Evolutionary conservation across 2,797 vertebrate genomes (phyloP).

Genomic region (Craterocephalus amniculus): DNA sequence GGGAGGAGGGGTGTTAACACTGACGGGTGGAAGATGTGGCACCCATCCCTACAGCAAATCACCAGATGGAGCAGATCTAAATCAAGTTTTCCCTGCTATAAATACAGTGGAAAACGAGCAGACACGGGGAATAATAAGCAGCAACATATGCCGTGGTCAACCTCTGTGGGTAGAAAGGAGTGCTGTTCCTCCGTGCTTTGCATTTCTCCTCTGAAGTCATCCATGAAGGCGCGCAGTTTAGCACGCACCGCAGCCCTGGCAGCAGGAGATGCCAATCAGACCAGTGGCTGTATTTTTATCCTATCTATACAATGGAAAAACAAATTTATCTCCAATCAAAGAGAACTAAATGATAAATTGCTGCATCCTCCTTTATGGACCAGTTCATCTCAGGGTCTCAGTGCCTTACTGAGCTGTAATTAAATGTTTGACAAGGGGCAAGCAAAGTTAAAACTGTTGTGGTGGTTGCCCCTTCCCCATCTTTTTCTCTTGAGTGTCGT

Average conservation of each 20-base stretch:
- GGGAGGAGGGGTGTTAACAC: conserved; percentile 22
- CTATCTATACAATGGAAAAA: conserved; percentile 42
- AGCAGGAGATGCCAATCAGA: conserved; percentile 59
- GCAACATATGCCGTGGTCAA: conserved; percentile 70
- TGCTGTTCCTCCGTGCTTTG: conserved; percentile 62
- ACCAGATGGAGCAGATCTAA: conserved; percentile 80
- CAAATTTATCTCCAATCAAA: conserved; percentile 43
- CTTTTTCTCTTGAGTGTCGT: conserved; percentile 45
- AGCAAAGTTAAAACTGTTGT: conserved; percentile 53
- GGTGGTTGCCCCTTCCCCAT: not conserved
- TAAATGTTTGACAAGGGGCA: conserved; percentile 50
- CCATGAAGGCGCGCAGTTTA: conserved; percentile 73
- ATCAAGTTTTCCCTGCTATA: conserved; percentile 74
- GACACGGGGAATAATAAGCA: conserved; percentile 65
- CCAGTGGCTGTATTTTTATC: conserved; percentile 39
- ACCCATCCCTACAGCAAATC: conserved; percentile 64
- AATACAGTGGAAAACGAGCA: conserved; percentile 76
- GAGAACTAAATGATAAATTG: conserved; percentile 45
- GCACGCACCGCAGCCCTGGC: conserved; percentile 56
- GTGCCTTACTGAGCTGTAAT: conserved; percentile 41
- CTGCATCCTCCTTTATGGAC: conserved; percentile 45
- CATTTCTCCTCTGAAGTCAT: conserved; percentile 76
- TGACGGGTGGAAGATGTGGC: conserved; percentile 57
- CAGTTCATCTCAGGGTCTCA: conserved; percentile 22
- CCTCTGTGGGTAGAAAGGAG: conserved; percentile 61